Base-by-base conservation (phyloP, 1,140 invertebrate genomes). In the Danaus melanippus region DNA sequence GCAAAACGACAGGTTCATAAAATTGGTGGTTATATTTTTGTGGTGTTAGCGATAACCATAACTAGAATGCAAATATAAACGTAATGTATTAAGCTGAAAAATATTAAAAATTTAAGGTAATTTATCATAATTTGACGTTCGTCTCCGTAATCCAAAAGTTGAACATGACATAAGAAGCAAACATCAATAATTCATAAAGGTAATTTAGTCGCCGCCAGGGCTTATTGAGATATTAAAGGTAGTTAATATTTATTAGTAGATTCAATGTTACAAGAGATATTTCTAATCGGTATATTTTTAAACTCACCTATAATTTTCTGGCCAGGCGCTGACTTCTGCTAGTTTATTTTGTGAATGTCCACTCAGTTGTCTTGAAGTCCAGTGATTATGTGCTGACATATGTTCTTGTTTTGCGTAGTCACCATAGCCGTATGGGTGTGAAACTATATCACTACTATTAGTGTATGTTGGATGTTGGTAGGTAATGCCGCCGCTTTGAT, bases 241-340 rank as follows among this genome's bases (percentile, higher is more conserved):
- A 46, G 17, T 55, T 60, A 48, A 52, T 58, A 56, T 58, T 57
- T 60, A 55, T 64, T 54, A 51, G 56, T 60, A 60, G 21, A 53
- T 45, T 59, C 40, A 52, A 52, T 50, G 52, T 48, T 42, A 56
- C 53, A 43, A 48, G 12, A 52, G 21, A 43, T 56, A 46, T 41
- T 17, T 50, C n/a, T 32, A 32, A 32, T 32, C 21, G 2, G 2
- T 50, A 59, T 43, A 55, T 42, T 39, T 58, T 44, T 54, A 32
- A 60, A 64, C 80, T 86, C 66, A 88, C 87, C 87, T 87, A 78
- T 88, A 88, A 75, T 88, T 88, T 75, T 88, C 87, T 53, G 85
- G 76, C 87, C 87, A 88, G 6, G 79, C 71, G 54, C 84, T 64
- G 44, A 88, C 84, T 71, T 88, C 87, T 32, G 80, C 74, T 32